These are phyloP conservation scores for Protophormia terraenovae DNA, from an alignment of 2,888 invertebrate genomes.

Conservation along the genomic window DNA sequence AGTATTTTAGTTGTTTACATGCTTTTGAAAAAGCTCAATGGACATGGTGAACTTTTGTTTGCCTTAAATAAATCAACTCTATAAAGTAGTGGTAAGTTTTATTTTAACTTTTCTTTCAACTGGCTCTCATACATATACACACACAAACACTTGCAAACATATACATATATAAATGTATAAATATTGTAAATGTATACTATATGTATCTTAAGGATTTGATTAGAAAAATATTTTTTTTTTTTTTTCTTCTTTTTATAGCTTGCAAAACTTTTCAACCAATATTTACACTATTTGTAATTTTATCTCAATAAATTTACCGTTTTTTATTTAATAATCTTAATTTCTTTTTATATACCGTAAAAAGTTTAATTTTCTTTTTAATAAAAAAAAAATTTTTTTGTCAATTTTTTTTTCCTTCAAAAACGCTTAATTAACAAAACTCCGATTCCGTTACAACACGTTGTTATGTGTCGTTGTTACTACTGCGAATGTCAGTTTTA, in stretches of 20 bases:
- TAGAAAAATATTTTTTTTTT: not conserved
- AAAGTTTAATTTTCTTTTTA: not conserved
- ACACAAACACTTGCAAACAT: not conserved
- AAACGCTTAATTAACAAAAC: conserved; percentile 24
- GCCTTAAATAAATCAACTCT: conserved; percentile 15
- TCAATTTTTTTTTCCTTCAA: not conserved
- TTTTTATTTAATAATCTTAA: not conserved
- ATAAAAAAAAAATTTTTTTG: conserved; percentile 17
- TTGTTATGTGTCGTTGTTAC: conserved; percentile 70
- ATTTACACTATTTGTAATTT: not conserved
- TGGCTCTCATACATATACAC: not conserved
- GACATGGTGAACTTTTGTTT: conserved; percentile 5
- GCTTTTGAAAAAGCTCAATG: conserved; percentile 42
- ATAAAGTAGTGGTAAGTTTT: conserved; percentile 51
- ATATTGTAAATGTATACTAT: conserved; percentile 2
- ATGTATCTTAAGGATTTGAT: conserved; percentile 2
- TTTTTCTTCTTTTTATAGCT: not conserved
- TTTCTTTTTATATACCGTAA: not conserved
- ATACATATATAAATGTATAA: not conserved
- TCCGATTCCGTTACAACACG: conserved; percentile 67
- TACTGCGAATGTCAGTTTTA: conserved; percentile 76
- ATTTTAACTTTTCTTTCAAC: conserved; percentile 5
- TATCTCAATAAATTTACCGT: not conserved
- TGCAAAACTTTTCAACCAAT: not conserved
- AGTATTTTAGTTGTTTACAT: conserved; percentile 46